These are phyloP conservation scores for Tragulus kanchil DNA, from an alignment of 2,113 vertebrate species.

Conservation along the genomic window DNA sequence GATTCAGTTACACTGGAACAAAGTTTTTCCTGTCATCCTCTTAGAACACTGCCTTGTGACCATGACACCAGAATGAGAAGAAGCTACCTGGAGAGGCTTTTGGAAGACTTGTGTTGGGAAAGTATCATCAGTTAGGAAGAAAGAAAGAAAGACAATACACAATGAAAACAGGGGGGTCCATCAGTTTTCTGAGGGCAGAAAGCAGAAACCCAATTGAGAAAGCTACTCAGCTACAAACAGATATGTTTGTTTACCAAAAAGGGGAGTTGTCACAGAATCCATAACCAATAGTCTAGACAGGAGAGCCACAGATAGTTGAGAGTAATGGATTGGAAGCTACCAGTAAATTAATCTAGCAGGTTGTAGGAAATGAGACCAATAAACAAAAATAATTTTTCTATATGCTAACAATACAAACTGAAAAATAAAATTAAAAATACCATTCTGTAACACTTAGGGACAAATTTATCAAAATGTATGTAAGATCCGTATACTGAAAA, in stretches of 20 bases:
- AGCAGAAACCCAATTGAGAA: background rate
- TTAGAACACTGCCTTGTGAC: background rate
- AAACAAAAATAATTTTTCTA: background rate
- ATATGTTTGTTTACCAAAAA: background rate
- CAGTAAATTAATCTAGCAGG: background rate
- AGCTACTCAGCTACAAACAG: background rate
- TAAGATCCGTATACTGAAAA: background rate
- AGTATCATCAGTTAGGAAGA: background rate
- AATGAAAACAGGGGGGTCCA: background rate
- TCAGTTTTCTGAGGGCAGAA: background rate
- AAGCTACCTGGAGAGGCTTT: background rate
- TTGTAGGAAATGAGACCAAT: background rate
- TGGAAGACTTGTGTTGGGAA: background rate
- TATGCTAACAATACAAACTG: background rate
- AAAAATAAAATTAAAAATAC: background rate
- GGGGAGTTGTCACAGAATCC: background rate
- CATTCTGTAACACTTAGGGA: background rate
- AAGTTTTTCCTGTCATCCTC: background rate
- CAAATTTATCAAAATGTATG: background rate
- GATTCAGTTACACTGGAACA: background rate
- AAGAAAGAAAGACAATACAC: background rate
- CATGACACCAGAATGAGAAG: background rate
- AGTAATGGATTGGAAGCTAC: background rate
- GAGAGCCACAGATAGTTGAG: background rate
- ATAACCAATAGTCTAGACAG: background rate